A percentile compares a stretch with the other conserved stretches of the same genome.
Evolutionary conservation across 2,797 vertebrate genomes (phyloP).

Genomic region (Myripristis murdjan): DNA sequence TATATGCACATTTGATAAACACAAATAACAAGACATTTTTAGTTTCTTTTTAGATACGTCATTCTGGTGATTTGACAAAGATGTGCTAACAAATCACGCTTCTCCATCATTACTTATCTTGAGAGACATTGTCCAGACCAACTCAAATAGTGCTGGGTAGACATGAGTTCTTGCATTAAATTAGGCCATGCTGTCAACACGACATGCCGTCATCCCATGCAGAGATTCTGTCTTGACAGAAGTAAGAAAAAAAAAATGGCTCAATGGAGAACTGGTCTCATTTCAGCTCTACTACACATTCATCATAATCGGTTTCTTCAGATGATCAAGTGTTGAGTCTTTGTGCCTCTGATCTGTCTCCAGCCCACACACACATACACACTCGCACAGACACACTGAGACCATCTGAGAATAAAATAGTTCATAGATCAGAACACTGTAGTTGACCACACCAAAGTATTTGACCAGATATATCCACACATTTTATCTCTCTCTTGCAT

Average conservation of each 20-base stretch:
- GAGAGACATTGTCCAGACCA: background rate
- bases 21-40: background rate
- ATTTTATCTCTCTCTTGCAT: background rate
- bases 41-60: background rate
- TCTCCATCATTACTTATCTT: background rate
- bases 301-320: conserved; percentile 10
- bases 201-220: conserved; percentile 20
- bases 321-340: conserved; percentile 14
- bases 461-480: background rate
- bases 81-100: background rate
- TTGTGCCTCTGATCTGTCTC: conserved; percentile 20
- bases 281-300: background rate
- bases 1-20: background rate
- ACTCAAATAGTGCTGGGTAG: background rate
- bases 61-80: background rate
- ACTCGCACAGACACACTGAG: conserved; percentile 11
- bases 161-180: conserved; percentile 11
- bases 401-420: background rate
- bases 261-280: conserved; percentile 9
- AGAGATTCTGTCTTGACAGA: background rate
- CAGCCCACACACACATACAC: background rate
- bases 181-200: conserved; percentile 16
- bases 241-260: background rate
- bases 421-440: background rate
- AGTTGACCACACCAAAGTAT: conserved; percentile 4